Base-by-base conservation (phyloP, 2,888 invertebrate species). In the Chrysodeixis includens region DNA sequence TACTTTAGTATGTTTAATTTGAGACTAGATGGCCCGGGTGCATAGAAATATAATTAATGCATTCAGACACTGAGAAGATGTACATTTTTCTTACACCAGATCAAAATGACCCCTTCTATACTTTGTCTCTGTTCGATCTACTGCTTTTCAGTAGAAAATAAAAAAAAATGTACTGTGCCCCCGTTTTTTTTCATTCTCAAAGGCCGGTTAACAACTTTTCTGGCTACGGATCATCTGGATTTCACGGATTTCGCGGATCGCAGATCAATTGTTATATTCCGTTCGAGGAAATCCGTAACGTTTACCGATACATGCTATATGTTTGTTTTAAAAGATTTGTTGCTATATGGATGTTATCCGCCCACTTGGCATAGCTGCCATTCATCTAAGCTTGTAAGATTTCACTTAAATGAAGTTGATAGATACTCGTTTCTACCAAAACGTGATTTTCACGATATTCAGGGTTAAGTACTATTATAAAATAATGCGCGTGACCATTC, bases 341-440 rank as follows among this genome's bases (percentile, higher is more conserved):
- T n/a, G 14, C 52, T 7, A 14, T n/a, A 52, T 22, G 26, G 10
- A 40, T 20, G 46, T 49, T 20, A 49, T 49, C 46, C 46, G 46
- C 46, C 46, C 12, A 53, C 52, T 60, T 35, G 53, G 40, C 52
- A 74, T 74, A 66, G 73, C 74, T 72, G 76, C 78, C 72, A 64
- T 66, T 63, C 64, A 79, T 81, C 20, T 20, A 40, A 20, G 46
- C 46, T 18, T 49, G 20, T 18, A 46, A 16, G 46, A 49, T 49
- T 78, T n/a, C 14, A 22, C 52, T 52, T 52, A 7, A 52, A 26
- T 52, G 14, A 52, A 18, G 20, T 49, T 49, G 18, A 49, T 49
- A 49, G n/a, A 26, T 2, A 26, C 3, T 26, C 26, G n/a, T n/a
- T n/a, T n/a, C n/a, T n/a, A n/a, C 18, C 20, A 9, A 18, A 20